These are phyloP conservation scores for Sturnus vulgaris DNA, from an alignment of 2,113 vertebrate species.

Conservation along the genomic window DNA sequence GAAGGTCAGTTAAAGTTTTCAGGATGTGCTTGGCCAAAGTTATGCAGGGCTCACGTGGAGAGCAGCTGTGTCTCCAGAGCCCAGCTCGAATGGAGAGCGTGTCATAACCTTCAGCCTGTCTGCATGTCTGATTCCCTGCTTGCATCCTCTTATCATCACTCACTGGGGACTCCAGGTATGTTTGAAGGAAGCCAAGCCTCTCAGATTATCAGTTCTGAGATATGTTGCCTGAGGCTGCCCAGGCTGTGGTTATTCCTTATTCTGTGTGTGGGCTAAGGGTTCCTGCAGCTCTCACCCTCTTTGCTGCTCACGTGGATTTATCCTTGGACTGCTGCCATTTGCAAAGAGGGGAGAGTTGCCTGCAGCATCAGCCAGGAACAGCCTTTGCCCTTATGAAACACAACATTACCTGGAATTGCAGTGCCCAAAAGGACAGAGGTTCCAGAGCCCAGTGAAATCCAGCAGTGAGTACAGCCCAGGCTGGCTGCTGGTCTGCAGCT, in stretches of 20 bases:
- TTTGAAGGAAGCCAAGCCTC: constrained; percentile 25
- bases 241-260: background rate
- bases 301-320: background rate
- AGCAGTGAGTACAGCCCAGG: background rate
- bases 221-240: constrained; percentile 24
- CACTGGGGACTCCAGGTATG: constrained; percentile 5
- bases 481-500: background rate
- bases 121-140: constrained; percentile 8
- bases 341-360: background rate
- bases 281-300: background rate
- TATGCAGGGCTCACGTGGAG: background rate
- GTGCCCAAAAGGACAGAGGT: background rate
- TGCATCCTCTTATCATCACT: background rate
- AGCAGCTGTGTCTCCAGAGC: background rate
- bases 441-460: background rate
- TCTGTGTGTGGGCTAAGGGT: background rate
- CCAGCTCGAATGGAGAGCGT: rapidly evolving
- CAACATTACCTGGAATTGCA: rapidly evolving
- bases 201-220: constrained; percentile 37
- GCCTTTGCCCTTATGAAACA: background rate
- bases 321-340: background rate
- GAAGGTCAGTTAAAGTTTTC: constrained; percentile 7
- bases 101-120: background rate
- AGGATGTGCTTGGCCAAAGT: background rate
- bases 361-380: background rate